phyloP scores from a whole-genome alignment of 2,888 invertebrate species.

The Ceratothoa steindachneri region DNA sequence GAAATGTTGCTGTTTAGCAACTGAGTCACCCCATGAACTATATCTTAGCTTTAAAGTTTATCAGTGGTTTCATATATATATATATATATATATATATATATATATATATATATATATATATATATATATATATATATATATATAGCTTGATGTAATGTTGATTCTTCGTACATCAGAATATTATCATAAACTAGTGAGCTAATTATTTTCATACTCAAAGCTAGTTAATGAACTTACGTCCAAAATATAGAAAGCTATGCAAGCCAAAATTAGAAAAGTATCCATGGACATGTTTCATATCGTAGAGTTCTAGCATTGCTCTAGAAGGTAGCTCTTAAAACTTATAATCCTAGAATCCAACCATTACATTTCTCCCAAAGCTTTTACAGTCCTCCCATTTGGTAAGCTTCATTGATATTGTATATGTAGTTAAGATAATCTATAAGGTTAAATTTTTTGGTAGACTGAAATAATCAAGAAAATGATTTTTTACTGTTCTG shows the following conservation, averaged over 20 bases:
- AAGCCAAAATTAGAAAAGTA: too few species aligned
- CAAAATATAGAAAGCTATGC: too few species aligned
- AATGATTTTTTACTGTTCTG: neutral
- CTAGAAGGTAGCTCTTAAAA: too few species aligned
- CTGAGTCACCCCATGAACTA: neutral
- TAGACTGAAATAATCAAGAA: neutral
- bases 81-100: conserved; percentile 17
- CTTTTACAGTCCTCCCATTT: neutral
- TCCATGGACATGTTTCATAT: too few species aligned
- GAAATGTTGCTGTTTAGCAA: neutral
- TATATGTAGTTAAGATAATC: neutral
- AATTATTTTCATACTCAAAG: too few species aligned
- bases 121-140: conserved; percentile 7
- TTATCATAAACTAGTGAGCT: too few species aligned
- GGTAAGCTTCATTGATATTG: neutral
- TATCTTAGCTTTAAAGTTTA: neutral
- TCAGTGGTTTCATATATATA: neutral
- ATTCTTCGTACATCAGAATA: too few species aligned
- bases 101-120: conserved; percentile 15
- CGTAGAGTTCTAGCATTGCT: too few species aligned
- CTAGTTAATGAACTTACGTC: too few species aligned
- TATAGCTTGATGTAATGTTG: neutral
- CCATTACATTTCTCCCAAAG: neutral
- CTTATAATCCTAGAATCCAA: too few species aligned
- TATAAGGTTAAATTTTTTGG: neutral